Evolutionary conservation across 2,797 vertebrate genomes (phyloP).

Genomic region (Gymnopithys bicolor): DNA sequence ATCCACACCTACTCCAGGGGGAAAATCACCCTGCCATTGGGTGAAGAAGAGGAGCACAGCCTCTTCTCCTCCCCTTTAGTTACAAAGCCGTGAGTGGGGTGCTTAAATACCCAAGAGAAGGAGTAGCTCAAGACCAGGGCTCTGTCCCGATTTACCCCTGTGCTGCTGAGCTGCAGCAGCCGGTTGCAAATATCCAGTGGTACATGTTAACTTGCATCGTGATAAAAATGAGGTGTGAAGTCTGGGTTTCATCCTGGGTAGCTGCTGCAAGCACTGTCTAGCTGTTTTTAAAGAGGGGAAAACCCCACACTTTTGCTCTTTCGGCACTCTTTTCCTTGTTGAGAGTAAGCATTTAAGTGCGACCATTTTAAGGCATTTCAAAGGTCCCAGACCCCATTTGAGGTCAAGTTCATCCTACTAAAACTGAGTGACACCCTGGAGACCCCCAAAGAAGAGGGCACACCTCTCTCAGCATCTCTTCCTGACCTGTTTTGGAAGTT

Average conservation of each 20-base stretch:
- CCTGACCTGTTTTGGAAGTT: not conserved
- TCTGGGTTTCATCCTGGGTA: not conserved
- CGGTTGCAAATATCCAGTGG: accelerated
- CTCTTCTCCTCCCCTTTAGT: not conserved
- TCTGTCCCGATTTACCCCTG: not conserved
- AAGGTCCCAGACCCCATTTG: not conserved
- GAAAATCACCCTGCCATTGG: not conserved
- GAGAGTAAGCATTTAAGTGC: not conserved
- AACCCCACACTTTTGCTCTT: not conserved
- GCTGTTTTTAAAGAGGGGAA: not conserved
- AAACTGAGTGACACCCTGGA: not conserved
- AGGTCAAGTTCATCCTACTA: not conserved
- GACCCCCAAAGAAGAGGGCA: not conserved
- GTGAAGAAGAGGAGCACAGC: not conserved
- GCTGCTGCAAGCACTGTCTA: not conserved
- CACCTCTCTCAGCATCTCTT: not conserved
- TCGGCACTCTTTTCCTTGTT: not conserved
- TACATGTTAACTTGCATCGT: accelerated
- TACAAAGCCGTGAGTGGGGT: not conserved
- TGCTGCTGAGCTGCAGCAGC: not conserved
- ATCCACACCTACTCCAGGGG: too few relatives aligned
- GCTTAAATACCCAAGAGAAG: not conserved
- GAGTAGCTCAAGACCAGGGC: not conserved
- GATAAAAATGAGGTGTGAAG: not conserved
- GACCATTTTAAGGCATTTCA: not conserved